Evolutionary conservation across 2,888 invertebrate species (phyloP).

Genomic region (Netelia virgata): DNA sequence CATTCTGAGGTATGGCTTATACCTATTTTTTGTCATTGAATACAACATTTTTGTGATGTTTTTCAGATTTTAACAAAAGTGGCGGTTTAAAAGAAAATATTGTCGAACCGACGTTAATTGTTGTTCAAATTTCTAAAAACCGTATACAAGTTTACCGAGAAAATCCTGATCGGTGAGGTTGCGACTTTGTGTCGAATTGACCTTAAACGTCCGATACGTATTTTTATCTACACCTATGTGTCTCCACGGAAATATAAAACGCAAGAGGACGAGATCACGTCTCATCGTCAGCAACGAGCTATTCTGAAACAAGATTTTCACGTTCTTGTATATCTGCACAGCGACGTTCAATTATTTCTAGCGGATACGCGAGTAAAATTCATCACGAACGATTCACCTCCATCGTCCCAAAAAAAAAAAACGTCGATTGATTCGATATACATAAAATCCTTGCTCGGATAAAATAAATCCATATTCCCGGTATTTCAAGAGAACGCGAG

Average conservation of each 20-base stretch:
- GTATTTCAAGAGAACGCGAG: neutral
- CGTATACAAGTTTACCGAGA: too few species aligned
- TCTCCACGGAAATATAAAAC: slow-evolving; percentile 35
- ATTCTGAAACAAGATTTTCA: slow-evolving; percentile 49
- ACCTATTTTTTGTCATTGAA: too few species aligned
- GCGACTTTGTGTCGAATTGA: too few species aligned
- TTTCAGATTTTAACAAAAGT: too few species aligned
- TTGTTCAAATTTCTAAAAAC: too few species aligned
- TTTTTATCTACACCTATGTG: neutral
- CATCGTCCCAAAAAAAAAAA: neutral
- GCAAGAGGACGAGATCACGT: slow-evolving; percentile 14
- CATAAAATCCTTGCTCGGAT: neutral
- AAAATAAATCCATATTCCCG: too few species aligned
- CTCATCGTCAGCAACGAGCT: slow-evolving; percentile 14
- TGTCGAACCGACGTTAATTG: too few species aligned
- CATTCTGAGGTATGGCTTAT: too few species aligned
- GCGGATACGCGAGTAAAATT: slow-evolving; percentile 14
- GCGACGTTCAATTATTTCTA: slow-evolving; percentile 31
- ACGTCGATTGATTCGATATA: neutral
- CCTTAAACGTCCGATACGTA: neutral
- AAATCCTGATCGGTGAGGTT: too few species aligned
- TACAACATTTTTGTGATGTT: too few species aligned
- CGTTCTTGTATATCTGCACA: slow-evolving; percentile 1
- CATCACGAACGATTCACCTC: neutral
- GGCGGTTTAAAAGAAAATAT: too few species aligned